Percentiles rank a stretch among this genome's conserved stretches.
phyloP scores from a whole-genome alignment of 1,140 invertebrate genomes.

The Gyrodactylus salaris region DNA sequence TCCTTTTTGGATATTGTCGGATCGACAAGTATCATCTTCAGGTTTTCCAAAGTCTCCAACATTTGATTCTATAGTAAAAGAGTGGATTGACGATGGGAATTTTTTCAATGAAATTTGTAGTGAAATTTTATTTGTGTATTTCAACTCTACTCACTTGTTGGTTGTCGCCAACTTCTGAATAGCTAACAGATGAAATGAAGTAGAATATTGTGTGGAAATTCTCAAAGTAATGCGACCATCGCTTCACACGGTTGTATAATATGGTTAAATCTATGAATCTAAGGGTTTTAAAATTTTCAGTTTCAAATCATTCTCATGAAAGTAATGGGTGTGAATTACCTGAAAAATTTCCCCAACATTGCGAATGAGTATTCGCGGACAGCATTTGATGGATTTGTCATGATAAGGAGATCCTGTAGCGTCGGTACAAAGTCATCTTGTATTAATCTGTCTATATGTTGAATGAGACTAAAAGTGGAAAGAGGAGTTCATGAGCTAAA shows the following conservation, averaged over 20 bases:
- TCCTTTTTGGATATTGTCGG: neutral
- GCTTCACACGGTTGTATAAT: neutral
- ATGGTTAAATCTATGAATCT: neutral
- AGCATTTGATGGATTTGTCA: conserved; percentile 13
- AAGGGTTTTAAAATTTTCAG: too few relatives aligned
- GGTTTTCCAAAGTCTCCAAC: neutral
- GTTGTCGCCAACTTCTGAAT: too few relatives aligned
- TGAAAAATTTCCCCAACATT: conserved; percentile 12
- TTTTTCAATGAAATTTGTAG: too few relatives aligned
- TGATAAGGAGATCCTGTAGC: conserved; percentile 13
- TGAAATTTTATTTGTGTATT: too few relatives aligned
- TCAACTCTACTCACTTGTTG: too few relatives aligned
- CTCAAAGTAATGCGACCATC: neutral
- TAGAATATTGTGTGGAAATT: neutral
- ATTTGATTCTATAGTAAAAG: neutral
- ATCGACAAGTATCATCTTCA: neutral
- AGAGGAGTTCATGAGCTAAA: too few relatives aligned
- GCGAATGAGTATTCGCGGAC: conserved; percentile 13
- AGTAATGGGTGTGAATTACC: conserved; percentile 9
- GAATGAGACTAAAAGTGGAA: conserved; percentile 14
- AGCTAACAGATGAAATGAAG: neutral
- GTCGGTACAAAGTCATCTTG: conserved; percentile 12
- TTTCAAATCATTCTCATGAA: neutral
- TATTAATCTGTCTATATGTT: conserved; percentile 12
- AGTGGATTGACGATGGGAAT: too few relatives aligned